Conservation (phyloP, 2,888 invertebrate species). For the Cepaea hortensis region DNA sequence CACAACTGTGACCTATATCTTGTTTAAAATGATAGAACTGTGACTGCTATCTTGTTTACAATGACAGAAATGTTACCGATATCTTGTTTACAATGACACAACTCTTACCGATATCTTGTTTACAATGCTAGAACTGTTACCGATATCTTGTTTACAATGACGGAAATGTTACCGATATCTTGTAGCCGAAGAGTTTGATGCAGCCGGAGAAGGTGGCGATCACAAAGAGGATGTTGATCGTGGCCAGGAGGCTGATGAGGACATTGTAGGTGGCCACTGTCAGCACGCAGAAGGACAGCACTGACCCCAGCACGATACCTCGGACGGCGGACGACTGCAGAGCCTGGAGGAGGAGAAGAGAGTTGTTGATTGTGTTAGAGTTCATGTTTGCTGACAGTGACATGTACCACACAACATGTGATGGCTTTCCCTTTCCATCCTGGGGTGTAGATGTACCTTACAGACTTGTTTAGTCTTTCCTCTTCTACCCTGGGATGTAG, state of each 20-base stretch:
- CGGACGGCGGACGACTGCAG: conserved; percentile 65
- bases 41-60: no score
- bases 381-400: not conserved
- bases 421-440: not conserved
- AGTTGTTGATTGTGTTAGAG: conserved; percentile 38
- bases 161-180: conserved; percentile 66
- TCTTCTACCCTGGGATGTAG: no score
- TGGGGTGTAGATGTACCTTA: no score
- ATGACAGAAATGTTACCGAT: no score
- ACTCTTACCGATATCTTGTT: no score
- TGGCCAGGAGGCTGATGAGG: conserved; percentile 69
- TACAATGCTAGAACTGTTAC: no score
- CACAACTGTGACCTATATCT: no score
- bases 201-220: conserved; percentile 69
- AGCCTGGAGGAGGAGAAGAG: conserved; percentile 59
- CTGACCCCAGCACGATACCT: conserved; percentile 69
- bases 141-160: no score
- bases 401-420: no score
- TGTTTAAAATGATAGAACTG: no score
- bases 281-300: conserved; percentile 67
- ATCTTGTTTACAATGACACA: no score
- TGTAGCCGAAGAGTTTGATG: conserved; percentile 72
- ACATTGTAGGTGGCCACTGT: conserved; percentile 69
- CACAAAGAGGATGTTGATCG: conserved; percentile 65
- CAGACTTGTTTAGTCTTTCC: no score